Conservation (phyloP, 2,888 invertebrate genomes). For the Machimus atricapillus region DNA sequence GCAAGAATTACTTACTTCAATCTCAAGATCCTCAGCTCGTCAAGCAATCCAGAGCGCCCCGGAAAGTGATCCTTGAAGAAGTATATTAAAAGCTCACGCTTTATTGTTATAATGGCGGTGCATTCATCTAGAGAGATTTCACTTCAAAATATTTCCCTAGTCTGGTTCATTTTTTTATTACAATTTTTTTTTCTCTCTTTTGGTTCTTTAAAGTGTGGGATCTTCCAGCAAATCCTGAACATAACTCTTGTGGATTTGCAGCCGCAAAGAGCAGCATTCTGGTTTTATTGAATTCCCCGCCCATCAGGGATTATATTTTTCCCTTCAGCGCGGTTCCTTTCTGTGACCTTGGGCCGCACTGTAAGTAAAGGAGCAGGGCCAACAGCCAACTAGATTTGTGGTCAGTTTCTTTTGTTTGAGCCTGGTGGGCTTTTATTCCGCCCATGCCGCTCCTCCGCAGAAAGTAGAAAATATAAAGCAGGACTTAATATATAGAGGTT, state of each 20-base stretch:
- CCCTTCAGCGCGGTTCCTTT: not conserved
- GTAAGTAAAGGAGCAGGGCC: not conserved
- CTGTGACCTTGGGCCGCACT: not conserved
- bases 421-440: not conserved
- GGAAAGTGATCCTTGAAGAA: not conserved
- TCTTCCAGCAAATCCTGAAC: not conserved
- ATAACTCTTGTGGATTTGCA: not conserved
- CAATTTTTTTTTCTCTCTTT: not conserved
- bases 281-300: not conserved
- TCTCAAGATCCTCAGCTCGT: not conserved
- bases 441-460: not conserved
- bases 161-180: not conserved
- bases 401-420: not conserved
- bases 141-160: not conserved
- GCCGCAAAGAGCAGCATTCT: not conserved
- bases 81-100: constrained; percentile 12
- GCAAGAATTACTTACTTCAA: not conserved
- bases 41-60: not conserved
- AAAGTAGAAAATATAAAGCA: not conserved
- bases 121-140: constrained; percentile 21
- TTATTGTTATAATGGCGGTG: constrained; percentile 20
- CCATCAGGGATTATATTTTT: not conserved
- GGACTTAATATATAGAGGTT: not conserved
- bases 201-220: not conserved
- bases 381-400: not conserved